Evolutionary conservation across 92 coral and sea anemone species (phyloP), one percentile per base, ranked within the genome.

Genomic region (Meandrina meandrites): DNA sequence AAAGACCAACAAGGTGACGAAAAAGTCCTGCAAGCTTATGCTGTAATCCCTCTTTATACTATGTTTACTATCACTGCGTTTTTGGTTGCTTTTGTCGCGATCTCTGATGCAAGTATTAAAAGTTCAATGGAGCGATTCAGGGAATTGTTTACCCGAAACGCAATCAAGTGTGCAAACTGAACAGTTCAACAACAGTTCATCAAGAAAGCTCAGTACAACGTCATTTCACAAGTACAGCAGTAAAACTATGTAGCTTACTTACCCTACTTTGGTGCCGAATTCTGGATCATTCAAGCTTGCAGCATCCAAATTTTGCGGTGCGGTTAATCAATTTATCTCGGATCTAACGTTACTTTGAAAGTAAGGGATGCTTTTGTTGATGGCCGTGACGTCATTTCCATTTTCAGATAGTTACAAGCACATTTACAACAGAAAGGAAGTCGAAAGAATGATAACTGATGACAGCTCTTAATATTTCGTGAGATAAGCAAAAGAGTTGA

Each of bases 381-480:
- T 31, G 77, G 15, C 19, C n/a, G 77, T 72, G 77, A 72, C 77
- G 77, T 72, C 77, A 72, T 36, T 72, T 72, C 77, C 77, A 36
- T 72, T 19, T 14, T 34, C 47, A 68, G 45, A 64, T 64, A 14
- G 5, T n/a, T 64, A 64, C 71, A 64, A 64, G 71, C 45, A 70
- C 32, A 32, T 70, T 70, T 3, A 70, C 76, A 31, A 31, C 76
- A 16, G 76, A 70, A 70, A 32, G 42, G 76, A 70, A 34, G 21
- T 13, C 9, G 45, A 16, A 34, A 31, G 22, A 30, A 31, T 70
- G 76, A 70, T 70, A 36, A 40, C 45, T 40, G 45, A 31, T 35
- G 71, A 64, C 8, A 70, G 45, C 4, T 16, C 9, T 32, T 0
- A 31, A 22, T 4, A 70, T 0, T 50, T 50, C 10, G 11, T 3